These are phyloP conservation scores for Rhagoletis zephyria DNA, from an alignment of 1,140 invertebrate species.

Conservation along the genomic window DNA sequence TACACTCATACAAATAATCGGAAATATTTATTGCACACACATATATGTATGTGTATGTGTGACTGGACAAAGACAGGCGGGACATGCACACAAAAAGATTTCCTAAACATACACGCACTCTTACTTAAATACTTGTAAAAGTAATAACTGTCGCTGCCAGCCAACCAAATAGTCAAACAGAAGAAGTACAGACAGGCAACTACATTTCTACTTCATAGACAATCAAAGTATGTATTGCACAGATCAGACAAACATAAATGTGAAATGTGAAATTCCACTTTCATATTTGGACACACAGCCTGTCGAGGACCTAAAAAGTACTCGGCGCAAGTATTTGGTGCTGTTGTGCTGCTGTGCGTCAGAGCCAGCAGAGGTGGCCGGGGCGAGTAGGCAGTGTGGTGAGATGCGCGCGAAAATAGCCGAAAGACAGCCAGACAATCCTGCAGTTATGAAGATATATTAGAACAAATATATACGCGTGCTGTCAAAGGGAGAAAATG, in stretches of 20 bases:
- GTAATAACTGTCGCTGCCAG: slow-evolving; percentile 17
- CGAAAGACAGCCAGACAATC: slow-evolving; percentile 38
- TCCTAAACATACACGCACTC: not conserved
- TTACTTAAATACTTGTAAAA: slow-evolving; percentile 13
- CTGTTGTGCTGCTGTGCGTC: not conserved
- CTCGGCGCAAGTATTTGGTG: not conserved
- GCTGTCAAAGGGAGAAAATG: not conserved
- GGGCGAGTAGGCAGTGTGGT: not conserved
- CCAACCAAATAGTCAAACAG: slow-evolving; percentile 7
- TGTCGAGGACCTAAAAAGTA: slow-evolving; percentile 1
- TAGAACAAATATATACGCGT: not conserved
- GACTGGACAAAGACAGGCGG: not conserved
- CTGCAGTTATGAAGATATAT: slow-evolving; percentile 41
- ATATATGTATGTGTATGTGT: not conserved
- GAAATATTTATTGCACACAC: not conserved
- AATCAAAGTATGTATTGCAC: not conserved
- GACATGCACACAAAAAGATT: not conserved
- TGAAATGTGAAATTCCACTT: slow-evolving; percentile 27
- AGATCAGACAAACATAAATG: slow-evolving; percentile 21
- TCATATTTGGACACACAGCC: slow-evolving; percentile 37
- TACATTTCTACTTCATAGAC: not conserved
- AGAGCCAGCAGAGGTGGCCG: not conserved
- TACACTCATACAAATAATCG: not conserved
- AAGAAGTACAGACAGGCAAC: not conserved
- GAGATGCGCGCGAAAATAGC: slow-evolving; percentile 36